Evolutionary conservation across 1,140 invertebrate species (phyloP), one percentile per base, ranked within the genome.

Genomic region (Halictus rubicundus): DNA sequence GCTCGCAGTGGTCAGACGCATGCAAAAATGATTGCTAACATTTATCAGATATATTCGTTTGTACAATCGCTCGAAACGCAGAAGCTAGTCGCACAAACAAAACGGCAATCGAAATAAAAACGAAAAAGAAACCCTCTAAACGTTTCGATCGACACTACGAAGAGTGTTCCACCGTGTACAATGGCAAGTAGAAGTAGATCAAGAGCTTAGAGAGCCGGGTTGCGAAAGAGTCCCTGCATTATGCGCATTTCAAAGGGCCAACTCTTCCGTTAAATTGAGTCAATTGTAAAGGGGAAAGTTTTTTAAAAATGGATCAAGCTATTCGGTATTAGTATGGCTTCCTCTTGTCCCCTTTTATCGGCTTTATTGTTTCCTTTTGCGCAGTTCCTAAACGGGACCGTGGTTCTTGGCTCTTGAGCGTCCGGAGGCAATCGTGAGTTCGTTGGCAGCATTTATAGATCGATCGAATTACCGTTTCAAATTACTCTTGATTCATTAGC

Each of bases 271-370:
- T 19, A 23, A 49, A 23, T 5, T 7, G 23, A 73, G 21, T 10
- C 25, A 32, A 63, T 70, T 70, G 23, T n/a, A 19, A 27, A 27
- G n/a, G n/a, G 16, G 21, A 14, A n/a, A 19, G 9, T 16, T 73
- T n/a, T 64, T 49, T 49, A 49, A 63, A 64, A 63, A 63, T 63
- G 19, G 59, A 72, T 46, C 54, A 61, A 16, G 23, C 10, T 63
- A 49, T 61, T 32, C 23, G 14, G 14, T 63, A n/a, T 23, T 23
- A 37, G 4, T 27, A 63, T 19, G 54, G 54, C n/a, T 57, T 52
- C 49, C 19, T n/a, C 21, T 57, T 57, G 21, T n/a, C 54, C 54
- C 2, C 12, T 27, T 61, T 32, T 27, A 27, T 27, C 25, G 23
- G 23, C 2, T 27, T 27, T 21, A 4, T 27, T 61, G 0, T 14